Conservation (phyloP, 2,113 vertebrate genomes). For the Semnornis frantzii region DNA sequence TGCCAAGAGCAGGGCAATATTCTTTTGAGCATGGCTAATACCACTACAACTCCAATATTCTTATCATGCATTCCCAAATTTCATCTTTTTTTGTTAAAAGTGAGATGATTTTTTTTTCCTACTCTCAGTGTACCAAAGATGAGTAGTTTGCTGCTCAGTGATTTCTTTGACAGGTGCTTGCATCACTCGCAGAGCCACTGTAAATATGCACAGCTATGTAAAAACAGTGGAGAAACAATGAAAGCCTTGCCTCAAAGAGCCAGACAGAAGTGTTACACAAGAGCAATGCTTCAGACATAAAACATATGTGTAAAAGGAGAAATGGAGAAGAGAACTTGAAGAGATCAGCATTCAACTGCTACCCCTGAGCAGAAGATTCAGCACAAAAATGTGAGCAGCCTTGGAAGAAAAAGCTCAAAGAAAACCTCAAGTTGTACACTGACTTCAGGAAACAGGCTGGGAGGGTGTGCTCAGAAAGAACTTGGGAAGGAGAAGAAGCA, state of each 20-base stretch:
- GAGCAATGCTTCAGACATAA: not conserved
- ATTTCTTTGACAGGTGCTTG: not conserved
- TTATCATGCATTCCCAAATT: fast-evolving
- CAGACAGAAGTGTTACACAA: not conserved
- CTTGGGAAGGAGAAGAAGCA: not conserved
- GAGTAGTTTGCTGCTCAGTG: not conserved
- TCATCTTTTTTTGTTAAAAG: not conserved
- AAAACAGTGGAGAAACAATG: not conserved
- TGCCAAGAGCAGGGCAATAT: not conserved
- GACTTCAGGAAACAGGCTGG: not conserved
- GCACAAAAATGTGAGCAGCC: not conserved
- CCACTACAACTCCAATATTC: not conserved
- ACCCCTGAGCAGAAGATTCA: not conserved
- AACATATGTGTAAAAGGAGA: not conserved
- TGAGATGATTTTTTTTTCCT: not conserved
- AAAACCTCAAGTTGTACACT: not conserved
- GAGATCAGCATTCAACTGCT: not conserved
- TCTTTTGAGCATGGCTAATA: not conserved
- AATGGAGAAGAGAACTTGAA: not conserved
- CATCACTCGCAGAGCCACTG: not conserved
- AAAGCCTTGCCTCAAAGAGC: not conserved
- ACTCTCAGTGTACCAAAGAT: not conserved
- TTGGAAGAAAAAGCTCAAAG: not conserved
- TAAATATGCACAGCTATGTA: not conserved
- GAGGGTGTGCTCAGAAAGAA: not conserved